A percentile compares a stretch with the other conserved stretches of the same genome.
phyloP scores from a whole-genome alignment of 1,140 invertebrate species.

The Latrodectus geometricus region DNA sequence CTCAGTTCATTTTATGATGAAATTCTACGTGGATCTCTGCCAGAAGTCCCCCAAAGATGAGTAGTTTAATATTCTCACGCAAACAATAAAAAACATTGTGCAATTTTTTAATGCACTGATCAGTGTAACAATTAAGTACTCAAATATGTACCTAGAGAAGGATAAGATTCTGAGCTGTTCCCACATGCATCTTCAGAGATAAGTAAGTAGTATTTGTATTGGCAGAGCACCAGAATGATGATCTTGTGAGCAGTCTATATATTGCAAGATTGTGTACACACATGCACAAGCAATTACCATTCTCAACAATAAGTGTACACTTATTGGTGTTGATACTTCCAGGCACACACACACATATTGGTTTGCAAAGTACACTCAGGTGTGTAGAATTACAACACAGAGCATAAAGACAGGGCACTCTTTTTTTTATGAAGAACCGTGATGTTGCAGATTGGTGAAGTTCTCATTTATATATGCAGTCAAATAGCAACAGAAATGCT shows the following conservation, averaged over 20 bases:
- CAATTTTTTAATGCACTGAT: constrained; percentile 31
- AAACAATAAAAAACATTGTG: constrained; percentile 14
- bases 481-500: constrained; percentile 37
- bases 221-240: constrained; percentile 52
- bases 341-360: constrained; percentile 48
- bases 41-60: constrained; percentile 57
- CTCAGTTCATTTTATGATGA: constrained; percentile 13
- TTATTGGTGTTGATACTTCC: background rate
- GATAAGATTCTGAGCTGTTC: constrained; percentile 43
- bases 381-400: constrained; percentile 37
- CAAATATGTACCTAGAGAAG: background rate
- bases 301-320: constrained; percentile 41
- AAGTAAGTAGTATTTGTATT: constrained; percentile 13
- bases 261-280: constrained; percentile 25
- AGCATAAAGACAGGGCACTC: constrained; percentile 41
- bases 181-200: constrained; percentile 16
- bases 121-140: constrained; percentile 8
- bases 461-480: constrained; percentile 16
- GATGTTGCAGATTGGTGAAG: constrained; percentile 4
- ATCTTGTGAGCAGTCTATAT: constrained; percentile 53
- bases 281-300: constrained; percentile 13
- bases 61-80: constrained; percentile 48
- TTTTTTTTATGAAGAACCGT: constrained; percentile 8
- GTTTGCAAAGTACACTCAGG: constrained; percentile 37
- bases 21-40: constrained; percentile 25